Evolutionary conservation across 1,140 invertebrate species (phyloP), one percentile per base, ranked within the genome.

Genomic region (Lucilia cuprina): DNA sequence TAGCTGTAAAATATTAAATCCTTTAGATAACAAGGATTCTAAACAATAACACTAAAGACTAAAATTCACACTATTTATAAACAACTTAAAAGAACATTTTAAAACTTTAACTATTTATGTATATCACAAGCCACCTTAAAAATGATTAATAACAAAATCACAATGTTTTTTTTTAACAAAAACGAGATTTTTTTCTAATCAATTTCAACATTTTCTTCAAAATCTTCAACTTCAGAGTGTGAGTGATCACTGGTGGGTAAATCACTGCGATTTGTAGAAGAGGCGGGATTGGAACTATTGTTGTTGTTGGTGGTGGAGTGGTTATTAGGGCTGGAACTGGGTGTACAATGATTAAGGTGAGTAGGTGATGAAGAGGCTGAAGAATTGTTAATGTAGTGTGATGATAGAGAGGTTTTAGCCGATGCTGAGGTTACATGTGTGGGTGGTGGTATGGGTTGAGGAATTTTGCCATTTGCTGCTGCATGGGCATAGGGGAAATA

Each of bases 401-500:
- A 74, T 5, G 47, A 14, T 70, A 41, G 49, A 74, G 41, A 74
- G 80, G 75, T 17, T 84, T 25, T 80, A 60, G 7, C 21, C 1
- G 60, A 10, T 5, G 41, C 10, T 12, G 47, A 49, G 5, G 30
- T n/a, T 30, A 12, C 60, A 77, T 82, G 75, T 19, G 14, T 87
- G 70, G 89, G 90, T 25, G 90, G 88, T 7, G 90, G 90, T 10
- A 91, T 90, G 35, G 88, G 88, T 34, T 89, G 89, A 0, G 90
- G 89, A 35, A 91, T 87, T 84, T 91, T 91, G 10, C 77, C 77
- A 80, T 80, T 80, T 49, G 77, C 19, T 19, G 85, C 19, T 4
- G 88, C 86, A 34, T 90, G 89, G 35, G 89, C 85, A 86, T 91
- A 91, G 75, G 91, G 90, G 78, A 91, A 90, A 78, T 91, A 91